Conservation (phyloP, 2,113 vertebrate genomes). For the Cottus gobio region DNA sequence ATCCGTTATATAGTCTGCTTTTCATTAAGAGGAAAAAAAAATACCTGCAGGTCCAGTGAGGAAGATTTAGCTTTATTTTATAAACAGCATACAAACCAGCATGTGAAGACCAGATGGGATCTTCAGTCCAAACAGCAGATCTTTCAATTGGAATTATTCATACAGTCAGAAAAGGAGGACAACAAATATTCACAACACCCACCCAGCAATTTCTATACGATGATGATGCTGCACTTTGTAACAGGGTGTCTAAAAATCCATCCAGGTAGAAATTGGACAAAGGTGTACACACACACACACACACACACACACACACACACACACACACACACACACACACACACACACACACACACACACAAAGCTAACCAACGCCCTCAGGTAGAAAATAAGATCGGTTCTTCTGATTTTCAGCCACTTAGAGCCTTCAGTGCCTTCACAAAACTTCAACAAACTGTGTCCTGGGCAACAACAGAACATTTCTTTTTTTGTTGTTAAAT, state of each 20-base stretch:
- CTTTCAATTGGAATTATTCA: background rate
- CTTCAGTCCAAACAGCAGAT: slow-evolving; percentile 2
- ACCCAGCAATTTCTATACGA: slow-evolving; percentile 11
- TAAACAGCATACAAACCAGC: background rate
- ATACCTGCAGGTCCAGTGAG: background rate
- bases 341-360: background rate
- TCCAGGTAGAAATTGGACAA: slow-evolving; percentile 30
- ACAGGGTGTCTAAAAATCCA: slow-evolving; percentile 13
- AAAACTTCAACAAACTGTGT: slow-evolving; percentile 24
- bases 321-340: background rate
- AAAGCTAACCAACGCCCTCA: slow-evolving; percentile 2
- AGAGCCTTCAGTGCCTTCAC: slow-evolving; percentile 10
- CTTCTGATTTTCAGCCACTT: slow-evolving; percentile 49
- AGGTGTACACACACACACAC: slow-evolving; percentile 6
- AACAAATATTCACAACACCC: slow-evolving; percentile 28
- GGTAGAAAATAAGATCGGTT: slow-evolving; percentile 33
- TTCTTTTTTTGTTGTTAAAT: background rate
- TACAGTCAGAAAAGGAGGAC: background rate
- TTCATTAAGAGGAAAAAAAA: background rate
- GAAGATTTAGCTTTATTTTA: slow-evolving; percentile 8
- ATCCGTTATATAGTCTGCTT: slow-evolving; percentile 34
- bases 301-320: background rate
- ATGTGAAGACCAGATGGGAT: background rate
- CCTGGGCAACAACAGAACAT: background rate
- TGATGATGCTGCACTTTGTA: slow-evolving; percentile 10